A percentile compares a stretch with the other conserved stretches of the same genome.
Evolutionary conservation across 2,888 invertebrate genomes (phyloP).

Genomic region (Cremastobaeus sp.): DNA sequence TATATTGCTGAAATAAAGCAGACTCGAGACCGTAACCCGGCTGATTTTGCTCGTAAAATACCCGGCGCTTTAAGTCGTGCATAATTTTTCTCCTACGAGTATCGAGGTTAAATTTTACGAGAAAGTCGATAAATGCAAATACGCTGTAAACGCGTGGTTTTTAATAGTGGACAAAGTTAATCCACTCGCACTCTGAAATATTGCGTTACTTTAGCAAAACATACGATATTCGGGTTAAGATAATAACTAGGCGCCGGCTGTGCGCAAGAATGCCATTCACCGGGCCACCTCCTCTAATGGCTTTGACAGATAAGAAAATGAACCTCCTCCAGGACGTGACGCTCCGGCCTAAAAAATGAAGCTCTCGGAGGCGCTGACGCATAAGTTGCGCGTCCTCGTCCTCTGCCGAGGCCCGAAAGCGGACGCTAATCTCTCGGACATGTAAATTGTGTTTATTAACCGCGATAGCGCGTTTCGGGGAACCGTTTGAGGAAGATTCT

Average conservation of each 20-base stretch:
- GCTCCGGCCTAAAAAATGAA: constrained; percentile 20
- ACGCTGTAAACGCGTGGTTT: constrained; percentile 32
- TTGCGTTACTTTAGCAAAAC: constrained; percentile 51
- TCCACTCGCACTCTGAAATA: constrained; percentile 46
- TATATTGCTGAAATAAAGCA: background rate
- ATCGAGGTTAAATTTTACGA: constrained; percentile 35
- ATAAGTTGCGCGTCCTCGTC: constrained; percentile 1
- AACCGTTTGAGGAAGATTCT: constrained; percentile 8
- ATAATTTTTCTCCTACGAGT: constrained; percentile 24
- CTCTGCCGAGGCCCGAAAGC: background rate
- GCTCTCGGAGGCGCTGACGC: constrained; percentile 17
- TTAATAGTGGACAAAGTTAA: constrained; percentile 44
- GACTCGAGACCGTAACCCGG: constrained; percentile 7
- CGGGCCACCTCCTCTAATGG: constrained; percentile 63
- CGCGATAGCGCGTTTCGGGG: constrained; percentile 3
- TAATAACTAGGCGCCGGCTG: constrained; percentile 73
- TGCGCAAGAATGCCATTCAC: constrained; percentile 70
- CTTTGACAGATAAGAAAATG: constrained; percentile 64
- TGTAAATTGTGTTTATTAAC: constrained; percentile 24
- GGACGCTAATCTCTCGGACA: background rate
- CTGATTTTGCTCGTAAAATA: constrained; percentile 37
- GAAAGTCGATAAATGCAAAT: constrained; percentile 49
- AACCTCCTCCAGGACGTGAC: constrained; percentile 17
- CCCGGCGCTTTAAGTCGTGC: constrained; percentile 11
- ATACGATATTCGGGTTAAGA: constrained; percentile 65